Evolutionary conservation across 2,113 vertebrate genomes (phyloP), one percentile per base, ranked within the genome.

Genomic region (Caranx ignobilis): DNA sequence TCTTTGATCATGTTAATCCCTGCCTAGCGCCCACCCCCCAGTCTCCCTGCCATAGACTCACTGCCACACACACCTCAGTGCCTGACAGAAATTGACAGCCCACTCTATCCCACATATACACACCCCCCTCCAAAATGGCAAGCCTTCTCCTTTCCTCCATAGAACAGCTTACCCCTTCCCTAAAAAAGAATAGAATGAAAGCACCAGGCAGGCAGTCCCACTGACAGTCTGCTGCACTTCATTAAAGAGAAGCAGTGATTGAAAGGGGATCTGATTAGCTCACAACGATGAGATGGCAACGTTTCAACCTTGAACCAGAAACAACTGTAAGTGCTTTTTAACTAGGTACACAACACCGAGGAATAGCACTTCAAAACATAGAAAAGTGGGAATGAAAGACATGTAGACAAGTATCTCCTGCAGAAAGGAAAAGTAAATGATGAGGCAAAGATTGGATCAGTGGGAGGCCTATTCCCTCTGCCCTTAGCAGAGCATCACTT

Each of bases 1-100:
- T 90, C 92, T 93, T 93, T 94, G 92, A 92, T 94, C 92, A 92
- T 68, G 78, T 88, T 94, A 93, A 94, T 94, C 92, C 92, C 87
- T 90, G 83, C 83, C 88, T 81, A 75, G 79, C 82, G 5, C 77
- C 84, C 87, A 5, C 87, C 77, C 75, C 84, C 34, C 48, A 37
- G 63, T 81, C 87, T 56, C 76, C 73, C 81, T 74, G 43, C 83
- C 82, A 87, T 70, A 84, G 81, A 86, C 85, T 72, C 82, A 75
- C 88, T 75, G 85, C 88, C 89, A 88, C 88, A 91, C 89, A 91
- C 88, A 93, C 90, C 90, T 92, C 90, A 87, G 69, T 21, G 82
- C 74, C 77, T 87, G 88, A 92, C 90, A 92, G 73, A 87, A 80
- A 93, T 90, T 91, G 87, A 93, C 92, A 92, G 81, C 85, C 87